These are phyloP conservation scores for Danionella cerebrum DNA, from an alignment of 2,113 vertebrate genomes.

Conservation along the genomic window DNA sequence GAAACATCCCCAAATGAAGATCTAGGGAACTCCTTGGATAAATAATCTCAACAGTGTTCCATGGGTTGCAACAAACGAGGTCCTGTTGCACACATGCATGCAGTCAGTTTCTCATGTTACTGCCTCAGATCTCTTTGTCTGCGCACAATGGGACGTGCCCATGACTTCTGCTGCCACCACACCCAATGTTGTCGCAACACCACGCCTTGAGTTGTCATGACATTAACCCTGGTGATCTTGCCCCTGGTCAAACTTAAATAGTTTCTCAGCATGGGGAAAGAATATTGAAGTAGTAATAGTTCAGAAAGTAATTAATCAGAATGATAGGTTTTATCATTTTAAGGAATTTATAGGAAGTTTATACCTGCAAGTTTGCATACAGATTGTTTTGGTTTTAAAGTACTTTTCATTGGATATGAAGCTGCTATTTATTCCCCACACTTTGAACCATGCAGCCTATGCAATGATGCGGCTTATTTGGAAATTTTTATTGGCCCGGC, in stretches of 20 bases:
- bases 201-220: neutral
- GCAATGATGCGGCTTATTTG: no score
- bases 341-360: no score
- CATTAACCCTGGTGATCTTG: neutral
- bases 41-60: neutral
- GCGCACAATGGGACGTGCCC: slow-evolving; percentile 12
- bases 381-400: no score
- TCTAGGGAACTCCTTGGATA: neutral
- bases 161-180: neutral
- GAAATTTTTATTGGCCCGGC: no score
- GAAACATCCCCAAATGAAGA: neutral
- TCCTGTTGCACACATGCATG: neutral
- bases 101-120: neutral
- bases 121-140: neutral
- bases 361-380: no score
- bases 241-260: neutral
- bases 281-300: no score
- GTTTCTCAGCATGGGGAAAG: no score
- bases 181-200: slow-evolving; percentile 2
- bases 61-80: neutral
- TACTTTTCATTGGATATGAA: no score
- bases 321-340: no score
- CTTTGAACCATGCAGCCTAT: no score
- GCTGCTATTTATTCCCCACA: no score
- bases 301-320: no score